Conservation (phyloP, 2,888 invertebrate genomes). For the Tetragonisca angustula region DNA sequence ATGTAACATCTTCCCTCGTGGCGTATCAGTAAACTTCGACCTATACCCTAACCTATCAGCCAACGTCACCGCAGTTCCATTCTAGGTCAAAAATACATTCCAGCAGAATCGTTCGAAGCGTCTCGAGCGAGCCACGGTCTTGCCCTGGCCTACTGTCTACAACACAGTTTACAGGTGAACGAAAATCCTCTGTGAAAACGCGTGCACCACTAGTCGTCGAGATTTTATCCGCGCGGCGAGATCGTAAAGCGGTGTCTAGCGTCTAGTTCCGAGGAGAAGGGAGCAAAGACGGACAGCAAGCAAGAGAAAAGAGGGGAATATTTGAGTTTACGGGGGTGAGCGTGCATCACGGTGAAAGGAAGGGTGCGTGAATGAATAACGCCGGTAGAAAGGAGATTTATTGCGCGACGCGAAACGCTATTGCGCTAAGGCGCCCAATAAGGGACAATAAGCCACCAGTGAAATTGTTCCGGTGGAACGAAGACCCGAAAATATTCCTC, state of each 20-base stretch:
- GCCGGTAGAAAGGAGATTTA: constrained; percentile 25
- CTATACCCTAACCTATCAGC: background rate
- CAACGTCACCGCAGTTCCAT: background rate
- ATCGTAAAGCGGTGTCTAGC: background rate
- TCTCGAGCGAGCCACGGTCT: background rate
- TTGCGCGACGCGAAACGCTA: constrained; percentile 4
- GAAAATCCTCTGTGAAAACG: background rate
- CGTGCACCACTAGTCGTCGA: background rate
- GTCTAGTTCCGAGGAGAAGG: background rate
- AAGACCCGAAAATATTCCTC: background rate
- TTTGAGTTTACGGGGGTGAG: constrained; percentile 20
- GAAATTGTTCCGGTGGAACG: constrained; percentile 4
- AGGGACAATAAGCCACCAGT: constrained; percentile 1
- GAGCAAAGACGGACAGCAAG: constrained; percentile 11
- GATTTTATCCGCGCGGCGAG: constrained; percentile 17
- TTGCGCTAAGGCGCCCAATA: background rate
- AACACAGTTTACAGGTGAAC: background rate
- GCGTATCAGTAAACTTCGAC: background rate
- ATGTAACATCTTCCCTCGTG: no score
- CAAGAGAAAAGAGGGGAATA: constrained; percentile 20
- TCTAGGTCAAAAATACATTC: background rate
- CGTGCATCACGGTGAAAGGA: constrained; percentile 5
- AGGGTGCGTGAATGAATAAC: constrained; percentile 18
- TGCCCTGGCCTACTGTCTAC: no score
- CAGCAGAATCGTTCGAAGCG: background rate